These are phyloP conservation scores for Caenorhabditis doughertyi DNA, from an alignment of 2,888 invertebrate genomes.

Conservation along the genomic window DNA sequence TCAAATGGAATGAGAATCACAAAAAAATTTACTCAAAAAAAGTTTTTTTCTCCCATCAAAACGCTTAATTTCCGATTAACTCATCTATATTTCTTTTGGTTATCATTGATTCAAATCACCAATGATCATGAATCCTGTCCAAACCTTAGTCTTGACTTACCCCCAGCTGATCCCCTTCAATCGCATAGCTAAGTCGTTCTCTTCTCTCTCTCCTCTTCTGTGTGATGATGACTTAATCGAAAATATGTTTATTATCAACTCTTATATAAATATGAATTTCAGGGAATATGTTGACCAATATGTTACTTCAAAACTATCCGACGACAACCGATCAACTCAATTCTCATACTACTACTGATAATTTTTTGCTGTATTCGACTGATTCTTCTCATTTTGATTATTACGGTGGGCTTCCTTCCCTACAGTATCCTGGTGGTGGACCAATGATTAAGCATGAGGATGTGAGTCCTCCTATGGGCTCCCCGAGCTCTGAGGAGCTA, in stretches of 20 bases:
- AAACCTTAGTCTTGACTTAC: neutral
- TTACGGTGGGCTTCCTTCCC: too few species aligned
- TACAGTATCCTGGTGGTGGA: too few species aligned
- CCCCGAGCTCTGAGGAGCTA: slow-evolving; percentile 3
- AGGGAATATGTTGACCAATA: slow-evolving; percentile 36
- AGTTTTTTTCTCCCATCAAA: too few species aligned
- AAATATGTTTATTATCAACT: slow-evolving; percentile 19
- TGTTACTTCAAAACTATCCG: slow-evolving; percentile 23
- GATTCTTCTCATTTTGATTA: neutral
- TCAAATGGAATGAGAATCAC: too few species aligned
- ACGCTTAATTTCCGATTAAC: neutral
- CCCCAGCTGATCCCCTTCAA: slow-evolving; percentile 5
- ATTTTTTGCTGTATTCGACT: too few species aligned
- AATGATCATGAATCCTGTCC: slow-evolving; percentile 4
- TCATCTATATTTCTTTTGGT: neutral
- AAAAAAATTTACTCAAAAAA: too few species aligned
- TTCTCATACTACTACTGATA: neutral
- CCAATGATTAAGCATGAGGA: too few species aligned
- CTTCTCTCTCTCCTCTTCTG: too few species aligned
- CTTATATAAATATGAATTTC: slow-evolving; percentile 19
- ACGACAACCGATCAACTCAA: neutral
- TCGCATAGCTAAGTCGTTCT: neutral
- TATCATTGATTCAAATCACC: neutral
- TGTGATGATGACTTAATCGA: too few species aligned
- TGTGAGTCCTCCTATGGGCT: neutral